Conservation (phyloP, 1,140 invertebrate genomes). For the Zelostemma sp. region DNA sequence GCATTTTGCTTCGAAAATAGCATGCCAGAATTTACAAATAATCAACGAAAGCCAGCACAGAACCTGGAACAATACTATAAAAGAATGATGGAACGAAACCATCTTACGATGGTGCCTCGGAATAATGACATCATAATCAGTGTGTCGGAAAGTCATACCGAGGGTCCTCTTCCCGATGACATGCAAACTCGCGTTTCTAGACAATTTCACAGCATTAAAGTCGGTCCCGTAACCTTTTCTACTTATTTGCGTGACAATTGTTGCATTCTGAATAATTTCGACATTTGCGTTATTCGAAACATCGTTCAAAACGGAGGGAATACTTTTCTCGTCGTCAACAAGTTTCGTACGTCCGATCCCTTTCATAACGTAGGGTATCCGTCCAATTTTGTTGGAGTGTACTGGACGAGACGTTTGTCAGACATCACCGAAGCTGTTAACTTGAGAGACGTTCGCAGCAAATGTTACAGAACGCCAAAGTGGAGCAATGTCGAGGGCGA, state of each 20-base stretch:
- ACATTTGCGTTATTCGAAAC: not conserved
- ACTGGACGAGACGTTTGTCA: no score
- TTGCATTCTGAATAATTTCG: not conserved
- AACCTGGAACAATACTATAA: not conserved
- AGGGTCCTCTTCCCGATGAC: not conserved
- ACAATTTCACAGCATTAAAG: not conserved
- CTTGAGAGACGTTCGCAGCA: no score
- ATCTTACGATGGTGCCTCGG: not conserved
- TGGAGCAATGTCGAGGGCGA: no score
- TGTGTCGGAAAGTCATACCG: not conserved
- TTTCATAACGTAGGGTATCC: no score
- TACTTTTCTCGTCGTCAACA: no score
- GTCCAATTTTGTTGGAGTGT: no score
- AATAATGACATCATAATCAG: not conserved
- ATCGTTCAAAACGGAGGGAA: not conserved
- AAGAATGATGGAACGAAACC: not conserved
- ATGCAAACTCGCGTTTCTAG: not conserved
- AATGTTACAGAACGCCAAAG: no score
- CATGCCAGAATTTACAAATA: not conserved
- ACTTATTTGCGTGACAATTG: not conserved
- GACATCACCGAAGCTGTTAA: no score
- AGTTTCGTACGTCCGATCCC: no score
- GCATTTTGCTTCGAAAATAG: slow-evolving; percentile 24
- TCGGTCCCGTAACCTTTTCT: not conserved
- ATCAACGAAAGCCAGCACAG: not conserved